Conservation (phyloP, 2,797 vertebrate species). For the Australoheros facetus region DNA sequence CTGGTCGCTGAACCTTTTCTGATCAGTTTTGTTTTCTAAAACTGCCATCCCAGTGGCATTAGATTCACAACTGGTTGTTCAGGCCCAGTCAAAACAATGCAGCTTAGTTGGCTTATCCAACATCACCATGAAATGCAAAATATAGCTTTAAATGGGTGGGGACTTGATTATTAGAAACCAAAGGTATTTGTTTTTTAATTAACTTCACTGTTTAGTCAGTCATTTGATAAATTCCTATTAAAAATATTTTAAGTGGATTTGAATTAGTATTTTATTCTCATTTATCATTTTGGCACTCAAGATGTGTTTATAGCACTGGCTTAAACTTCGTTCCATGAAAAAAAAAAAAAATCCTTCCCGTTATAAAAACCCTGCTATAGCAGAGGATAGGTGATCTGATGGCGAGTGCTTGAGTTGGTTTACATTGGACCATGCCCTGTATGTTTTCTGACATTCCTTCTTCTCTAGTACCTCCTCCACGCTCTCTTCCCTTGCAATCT, state of each 20-base stretch:
- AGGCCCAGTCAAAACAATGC: too few relatives aligned
- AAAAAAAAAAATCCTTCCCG: neutral
- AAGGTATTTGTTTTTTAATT: neutral
- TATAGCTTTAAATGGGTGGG: neutral
- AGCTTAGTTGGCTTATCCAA: neutral
- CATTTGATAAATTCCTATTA: neutral
- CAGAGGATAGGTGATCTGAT: slow-evolving; percentile 1
- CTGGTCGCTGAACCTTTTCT: neutral
- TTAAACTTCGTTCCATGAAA: neutral
- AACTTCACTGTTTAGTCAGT: too few relatives aligned
- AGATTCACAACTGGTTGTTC: neutral
- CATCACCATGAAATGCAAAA: neutral
- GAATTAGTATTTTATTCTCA: neutral
- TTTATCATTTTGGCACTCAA: neutral
- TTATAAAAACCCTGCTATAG: neutral
- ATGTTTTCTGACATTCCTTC: neutral
- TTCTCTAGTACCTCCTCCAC: neutral
- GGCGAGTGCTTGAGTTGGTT: neutral
- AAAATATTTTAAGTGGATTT: neutral
- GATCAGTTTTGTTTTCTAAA: neutral
- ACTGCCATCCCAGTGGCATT: neutral
- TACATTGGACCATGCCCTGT: neutral
- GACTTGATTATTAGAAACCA: neutral
- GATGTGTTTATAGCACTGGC: neutral
- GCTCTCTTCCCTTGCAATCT: neutral